Base-by-base conservation (phyloP, 2,113 vertebrate genomes). In the Climacteris rufus region DNA sequence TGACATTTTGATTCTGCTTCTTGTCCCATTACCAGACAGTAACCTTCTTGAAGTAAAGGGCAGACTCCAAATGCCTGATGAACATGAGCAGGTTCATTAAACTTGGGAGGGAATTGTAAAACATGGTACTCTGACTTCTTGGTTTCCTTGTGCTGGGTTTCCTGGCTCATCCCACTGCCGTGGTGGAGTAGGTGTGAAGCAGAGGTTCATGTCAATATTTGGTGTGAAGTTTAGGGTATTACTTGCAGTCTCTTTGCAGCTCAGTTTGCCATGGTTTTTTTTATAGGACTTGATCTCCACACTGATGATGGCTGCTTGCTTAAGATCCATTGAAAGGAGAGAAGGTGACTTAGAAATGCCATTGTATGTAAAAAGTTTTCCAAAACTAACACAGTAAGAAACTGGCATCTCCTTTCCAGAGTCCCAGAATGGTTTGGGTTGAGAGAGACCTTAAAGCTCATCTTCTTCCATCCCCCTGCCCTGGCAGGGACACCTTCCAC, bases 161-260 rank as follows among this genome's bases (percentile, higher is more conserved):
- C 37, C 66, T 63, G 74, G 37, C 66, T 68, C n/a, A 6, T 50
- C 79, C 7, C 42, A 7, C 22, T 71, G 70, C 52, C 8, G 2
- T 2, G 2, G 40, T 61, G 83, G 42, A 33, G 54, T 3, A 50
- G 64, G n/a, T 2, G 4, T 35, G 59, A 61, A 28, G 54, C 54
- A 69, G 53, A 69, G 30, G 30, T 68, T 42, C 2, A 0, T 4
- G 4, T 30, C 4, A 11, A 0, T 59, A 23, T 61, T 42, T 25
- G 3, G 1, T 33, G 33, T 33, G 54, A 61, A 70, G 21, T 3
- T 7, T 3, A n/a, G n/a, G 8, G 57, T 69, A 3, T 63, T 79
- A 4, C 31, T 20, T 60, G 39, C 71, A 27, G 15, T 22, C 44
- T 75, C 22, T 45, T 75, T 37, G 33, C 35, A 39, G 65, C 77